Percentiles rank a stretch among this genome's conserved stretches.
These are phyloP conservation scores for Tachystola acroxantha DNA, from an alignment of 2,888 invertebrate species.

Conservation along the genomic window DNA sequence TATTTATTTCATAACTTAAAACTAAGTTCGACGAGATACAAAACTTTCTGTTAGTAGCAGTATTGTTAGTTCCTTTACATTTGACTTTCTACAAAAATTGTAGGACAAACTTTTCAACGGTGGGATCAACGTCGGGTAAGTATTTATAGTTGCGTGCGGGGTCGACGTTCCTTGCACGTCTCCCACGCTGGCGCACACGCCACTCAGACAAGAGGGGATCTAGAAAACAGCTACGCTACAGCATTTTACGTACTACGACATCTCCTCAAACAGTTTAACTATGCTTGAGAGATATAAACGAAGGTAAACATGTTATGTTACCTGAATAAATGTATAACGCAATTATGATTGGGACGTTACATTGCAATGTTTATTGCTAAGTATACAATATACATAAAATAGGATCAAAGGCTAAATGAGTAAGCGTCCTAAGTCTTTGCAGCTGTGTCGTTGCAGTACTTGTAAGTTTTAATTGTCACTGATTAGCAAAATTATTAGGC, in stretches of 20 bases:
- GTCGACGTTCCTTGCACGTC: slow-evolving; percentile 64
- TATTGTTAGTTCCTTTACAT: too few relatives aligned
- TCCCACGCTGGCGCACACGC: slow-evolving; percentile 58
- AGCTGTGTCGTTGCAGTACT: background rate
- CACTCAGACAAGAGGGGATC: slow-evolving; percentile 41
- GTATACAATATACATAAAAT: too few relatives aligned
- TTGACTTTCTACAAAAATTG: slow-evolving; percentile 7
- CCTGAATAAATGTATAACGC: too few relatives aligned
- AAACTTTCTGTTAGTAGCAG: too few relatives aligned
- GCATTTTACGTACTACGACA: background rate
- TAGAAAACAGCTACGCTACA: slow-evolving; percentile 24
- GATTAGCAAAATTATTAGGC: slow-evolving; percentile 3
- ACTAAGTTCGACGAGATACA: too few relatives aligned
- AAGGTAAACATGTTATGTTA: too few relatives aligned
- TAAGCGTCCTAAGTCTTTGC: background rate
- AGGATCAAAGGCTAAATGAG: background rate
- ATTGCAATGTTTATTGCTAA: too few relatives aligned
- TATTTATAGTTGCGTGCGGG: slow-evolving; percentile 70
- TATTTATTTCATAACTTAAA: too few relatives aligned
- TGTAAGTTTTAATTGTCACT: background rate
- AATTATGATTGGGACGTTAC: too few relatives aligned
- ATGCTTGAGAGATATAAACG: too few relatives aligned
- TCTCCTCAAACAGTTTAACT: background rate
- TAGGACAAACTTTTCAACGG: slow-evolving; percentile 28
- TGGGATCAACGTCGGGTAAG: slow-evolving; percentile 4